Evolutionary conservation across 2,113 vertebrate genomes (phyloP), one percentile per base, ranked within the genome.

Genomic region (Macheiramphus alcinus): DNA sequence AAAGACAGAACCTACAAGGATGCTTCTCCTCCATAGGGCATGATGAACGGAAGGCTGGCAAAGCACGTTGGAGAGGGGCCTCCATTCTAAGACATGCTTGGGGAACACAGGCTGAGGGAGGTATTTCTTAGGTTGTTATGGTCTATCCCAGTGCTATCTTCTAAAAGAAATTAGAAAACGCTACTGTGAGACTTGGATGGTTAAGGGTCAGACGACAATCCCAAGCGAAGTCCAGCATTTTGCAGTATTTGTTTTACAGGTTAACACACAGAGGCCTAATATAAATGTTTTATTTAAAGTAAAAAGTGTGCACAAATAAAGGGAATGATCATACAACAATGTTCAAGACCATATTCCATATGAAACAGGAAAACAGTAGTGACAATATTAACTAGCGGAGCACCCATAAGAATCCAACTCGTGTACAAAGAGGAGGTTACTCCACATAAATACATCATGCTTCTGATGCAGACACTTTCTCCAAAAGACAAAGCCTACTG

Each of bases 251-350:
- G 38, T 45, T 76, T 56, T 45, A 62, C 6, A 83, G 26, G 34
- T 78, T 84, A 84, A 94, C 86, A 91, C 68, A 96, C 78, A 70
- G 70, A 95, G 48, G 56, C 80, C 89, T 90, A 95, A 91, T 96
- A 79, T 75, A 97, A 97, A 97, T 94, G 93, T 97, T 98, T 98
- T 98, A 98, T 98, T 98, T 97, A 91, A 97, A 97, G 90, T 98
- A 91, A 98, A 98, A 98, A 98, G 88, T 97, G 94, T 97, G 97
- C 94, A 98, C 97, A 98, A 98, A 98, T 96, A 97, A 94, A 98
- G 52, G 95, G 88, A 94, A 97, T 68, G 94, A 93, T 95, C 96
- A 98, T 59, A 96, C 93, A 96, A 96, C 84, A 85, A 94, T 5
- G 1, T 90, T 90, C 74, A 95, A 94, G 95, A 96, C 83, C 92